Conservation (phyloP, 2,888 invertebrate genomes). For the Dendrolimus pini region DNA sequence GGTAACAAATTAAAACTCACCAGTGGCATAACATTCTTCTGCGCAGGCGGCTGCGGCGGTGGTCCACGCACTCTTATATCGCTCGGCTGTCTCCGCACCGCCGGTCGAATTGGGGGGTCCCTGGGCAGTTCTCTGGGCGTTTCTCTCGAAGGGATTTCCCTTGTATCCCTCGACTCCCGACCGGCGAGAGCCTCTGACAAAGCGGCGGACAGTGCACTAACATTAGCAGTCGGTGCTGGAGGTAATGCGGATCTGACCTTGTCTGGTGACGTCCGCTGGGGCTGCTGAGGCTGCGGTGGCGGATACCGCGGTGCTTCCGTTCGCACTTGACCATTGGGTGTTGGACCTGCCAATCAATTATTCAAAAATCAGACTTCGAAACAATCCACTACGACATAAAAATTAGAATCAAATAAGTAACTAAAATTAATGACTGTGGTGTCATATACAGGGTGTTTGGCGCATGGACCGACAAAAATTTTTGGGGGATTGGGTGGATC, state of each 20-base stretch:
- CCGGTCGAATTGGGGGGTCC: conserved; percentile 38
- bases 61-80: conserved; percentile 79
- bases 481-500: too few species aligned
- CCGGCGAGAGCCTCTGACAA: conserved; percentile 52
- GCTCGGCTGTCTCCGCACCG: conserved; percentile 55
- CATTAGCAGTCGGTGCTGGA: conserved; percentile 31
- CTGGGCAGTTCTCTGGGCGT: conserved; percentile 52
- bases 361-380: conserved; percentile 1
- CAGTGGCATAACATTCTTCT: conserved; percentile 80
- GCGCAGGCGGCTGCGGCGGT: conserved; percentile 88
- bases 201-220: conserved; percentile 54
- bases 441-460: too few species aligned
- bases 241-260: conserved; percentile 35
- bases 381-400: too few species aligned
- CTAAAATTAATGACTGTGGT: too few species aligned
- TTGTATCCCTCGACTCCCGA: conserved; percentile 50
- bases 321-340: conserved; percentile 57
- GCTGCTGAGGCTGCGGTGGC: conserved; percentile 39
- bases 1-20: conserved; percentile 45
- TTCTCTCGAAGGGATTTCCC: conserved; percentile 24
- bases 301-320: conserved; percentile 52
- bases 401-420: too few species aligned
- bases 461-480: too few species aligned
- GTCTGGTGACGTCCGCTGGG: conserved; percentile 50
- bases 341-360: conserved; percentile 34